Conservation (phyloP, 1,140 invertebrate species). For the Anthonomus grandis region DNA sequence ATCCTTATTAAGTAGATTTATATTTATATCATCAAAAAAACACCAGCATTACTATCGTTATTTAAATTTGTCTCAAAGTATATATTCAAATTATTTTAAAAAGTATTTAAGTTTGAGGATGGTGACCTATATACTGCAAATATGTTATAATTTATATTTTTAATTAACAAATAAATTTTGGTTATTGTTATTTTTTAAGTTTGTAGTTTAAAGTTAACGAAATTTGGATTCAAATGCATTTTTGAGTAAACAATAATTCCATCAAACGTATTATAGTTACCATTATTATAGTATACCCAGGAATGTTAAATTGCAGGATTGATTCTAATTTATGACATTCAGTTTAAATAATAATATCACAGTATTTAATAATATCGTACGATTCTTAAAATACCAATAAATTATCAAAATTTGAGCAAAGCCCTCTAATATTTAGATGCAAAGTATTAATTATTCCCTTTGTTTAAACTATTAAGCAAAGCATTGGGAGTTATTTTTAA, state of each 20-base stretch:
- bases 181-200: not conserved
- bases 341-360: not conserved
- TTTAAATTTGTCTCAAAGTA: too few species aligned
- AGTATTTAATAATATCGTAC: not conserved
- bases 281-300: not conserved
- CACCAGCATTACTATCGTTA: not conserved
- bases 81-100: not conserved
- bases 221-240: not conserved
- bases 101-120: not conserved
- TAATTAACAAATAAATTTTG: too few species aligned
- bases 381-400: not conserved
- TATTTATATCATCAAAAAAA: not conserved
- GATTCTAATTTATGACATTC: not conserved
- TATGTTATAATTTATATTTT: too few species aligned
- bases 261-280: not conserved
- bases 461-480: not conserved
- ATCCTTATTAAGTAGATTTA: not conserved
- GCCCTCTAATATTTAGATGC: slow-evolving; percentile 5
- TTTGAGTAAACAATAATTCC: not conserved
- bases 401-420: not conserved
- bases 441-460: not conserved
- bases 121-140: too few species aligned
- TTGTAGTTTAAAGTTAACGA: not conserved
- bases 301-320: not conserved
- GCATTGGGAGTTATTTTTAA: not conserved